Evolutionary conservation across 2,888 invertebrate genomes (phyloP), one percentile per base, ranked within the genome.

Genomic region (Nomada ferruginata): DNA sequence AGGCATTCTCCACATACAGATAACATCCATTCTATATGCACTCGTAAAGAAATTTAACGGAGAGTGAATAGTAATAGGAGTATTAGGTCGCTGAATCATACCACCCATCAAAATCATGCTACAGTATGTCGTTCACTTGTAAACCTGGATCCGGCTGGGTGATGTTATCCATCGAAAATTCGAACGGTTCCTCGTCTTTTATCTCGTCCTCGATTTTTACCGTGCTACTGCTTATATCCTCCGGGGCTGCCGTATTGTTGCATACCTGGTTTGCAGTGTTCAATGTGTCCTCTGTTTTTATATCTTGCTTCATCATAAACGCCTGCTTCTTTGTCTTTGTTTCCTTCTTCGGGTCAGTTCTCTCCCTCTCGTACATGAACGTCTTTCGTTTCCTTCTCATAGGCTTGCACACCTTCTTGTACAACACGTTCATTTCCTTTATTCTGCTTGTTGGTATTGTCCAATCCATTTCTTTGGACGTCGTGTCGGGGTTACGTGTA

Each of bases 391-490:
- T 93, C 82, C 93, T 90, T 83, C 93, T 92, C 50, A 93, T 93
- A 2, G 93, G 93, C 52, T 94, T 94, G 89, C 94, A 94, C 60
- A 94, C 93, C 78, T 93, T 94, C 87, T 95, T 95, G 89, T 95
- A 97, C 47, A 95, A 90, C 85, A 95, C 95, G 91, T 96, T 96
- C 89, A 96, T 93, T 69, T 94, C 94, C 87, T 96, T 94, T 0
- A 97, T 94, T 87, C 95, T 94, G 82, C 94, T 94, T 29, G 95
- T 94, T 10, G 94, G 93, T 87, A 97, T 96, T 36, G 97, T 97
- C 98, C 98, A 98, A 87, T 97, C 96, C 85, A 96, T 91, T 18
- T 95, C 94, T 18, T 93, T 92, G 15, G 92, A 87, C 7, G 95
- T 94, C 72, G 93, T 90, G 63, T 92, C 92, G n/a, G 92, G 86